Conservation (phyloP, 2,113 vertebrate species). For the Indicator maculatus region DNA sequence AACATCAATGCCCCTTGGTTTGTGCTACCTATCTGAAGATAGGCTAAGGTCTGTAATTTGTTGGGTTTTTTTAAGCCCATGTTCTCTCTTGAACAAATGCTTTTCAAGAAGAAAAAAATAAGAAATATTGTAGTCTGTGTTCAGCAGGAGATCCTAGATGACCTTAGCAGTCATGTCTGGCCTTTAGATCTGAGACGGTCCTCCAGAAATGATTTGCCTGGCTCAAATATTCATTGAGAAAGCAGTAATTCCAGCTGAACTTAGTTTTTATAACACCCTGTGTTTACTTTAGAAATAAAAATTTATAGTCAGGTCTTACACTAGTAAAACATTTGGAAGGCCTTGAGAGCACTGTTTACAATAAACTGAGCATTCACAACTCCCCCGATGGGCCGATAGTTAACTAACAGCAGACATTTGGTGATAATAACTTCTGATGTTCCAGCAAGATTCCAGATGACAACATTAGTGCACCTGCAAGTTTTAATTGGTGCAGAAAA, state of each 20-base stretch:
- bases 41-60: neutral
- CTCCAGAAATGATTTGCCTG: neutral
- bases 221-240: neutral
- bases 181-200: neutral
- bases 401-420: conserved; percentile 9
- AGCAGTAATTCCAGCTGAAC: neutral
- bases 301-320: neutral
- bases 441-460: conserved; percentile 32
- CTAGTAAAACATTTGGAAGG: neutral
- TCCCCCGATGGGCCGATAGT: neutral
- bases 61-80: neutral
- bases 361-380: neutral
- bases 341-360: neutral
- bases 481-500: conserved; percentile 58
- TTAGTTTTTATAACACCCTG: neutral
- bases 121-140: neutral
- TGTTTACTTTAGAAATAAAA: conserved; percentile 23
- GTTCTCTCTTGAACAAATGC: neutral
- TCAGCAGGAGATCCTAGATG: neutral
- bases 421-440: neutral
- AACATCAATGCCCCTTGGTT: neutral
- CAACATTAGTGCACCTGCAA: conserved; percentile 39
- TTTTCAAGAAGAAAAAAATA: neutral
- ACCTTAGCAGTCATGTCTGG: neutral
- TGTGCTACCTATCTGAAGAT: neutral